Evolutionary conservation across 2,113 vertebrate genomes (phyloP).

Genomic region (Heptranchias perlo): DNA sequence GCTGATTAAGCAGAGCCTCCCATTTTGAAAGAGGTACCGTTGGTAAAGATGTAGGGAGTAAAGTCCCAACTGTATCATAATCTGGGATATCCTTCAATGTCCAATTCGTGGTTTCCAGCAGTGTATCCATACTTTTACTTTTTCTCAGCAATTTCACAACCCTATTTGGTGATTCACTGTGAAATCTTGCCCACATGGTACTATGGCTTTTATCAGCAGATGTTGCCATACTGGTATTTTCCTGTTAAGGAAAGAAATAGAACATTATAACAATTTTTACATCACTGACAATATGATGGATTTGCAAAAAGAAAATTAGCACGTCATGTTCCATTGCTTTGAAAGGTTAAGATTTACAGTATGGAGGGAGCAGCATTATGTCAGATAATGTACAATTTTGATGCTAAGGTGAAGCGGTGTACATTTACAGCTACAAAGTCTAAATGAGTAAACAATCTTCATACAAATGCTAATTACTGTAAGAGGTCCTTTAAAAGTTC

Average conservation of each 20-base stretch:
- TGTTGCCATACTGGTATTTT: constrained; percentile 1
- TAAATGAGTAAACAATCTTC: background rate
- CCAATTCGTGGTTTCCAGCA: constrained; percentile 5
- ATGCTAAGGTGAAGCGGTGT: background rate
- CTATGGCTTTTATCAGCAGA: constrained; percentile 27
- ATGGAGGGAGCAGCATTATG: background rate
- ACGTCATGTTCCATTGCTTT: background rate
- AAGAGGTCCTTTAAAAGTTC: background rate
- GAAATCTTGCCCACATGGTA: constrained; percentile 26
- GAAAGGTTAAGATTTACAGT: background rate
- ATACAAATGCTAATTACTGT: background rate
- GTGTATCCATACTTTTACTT: constrained; percentile 36
- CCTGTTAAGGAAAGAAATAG: background rate
- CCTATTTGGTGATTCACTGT: constrained; percentile 11
- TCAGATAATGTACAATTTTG: background rate
- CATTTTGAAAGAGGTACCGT: constrained; percentile 14
- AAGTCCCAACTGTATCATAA: constrained; percentile 16
- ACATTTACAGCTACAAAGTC: background rate
- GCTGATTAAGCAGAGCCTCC: constrained; percentile 23
- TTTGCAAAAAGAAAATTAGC: background rate
- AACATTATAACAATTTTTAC: background rate
- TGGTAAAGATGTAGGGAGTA: constrained; percentile 9
- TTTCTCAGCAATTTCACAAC: constrained; percentile 31
- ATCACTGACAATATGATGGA: background rate
- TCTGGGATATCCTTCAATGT: constrained; percentile 33